A percentile compares a stretch with the other conserved stretches of the same genome.
phyloP scores from a whole-genome alignment of 2,113 vertebrate genomes.

The Camelus bactrianus region DNA sequence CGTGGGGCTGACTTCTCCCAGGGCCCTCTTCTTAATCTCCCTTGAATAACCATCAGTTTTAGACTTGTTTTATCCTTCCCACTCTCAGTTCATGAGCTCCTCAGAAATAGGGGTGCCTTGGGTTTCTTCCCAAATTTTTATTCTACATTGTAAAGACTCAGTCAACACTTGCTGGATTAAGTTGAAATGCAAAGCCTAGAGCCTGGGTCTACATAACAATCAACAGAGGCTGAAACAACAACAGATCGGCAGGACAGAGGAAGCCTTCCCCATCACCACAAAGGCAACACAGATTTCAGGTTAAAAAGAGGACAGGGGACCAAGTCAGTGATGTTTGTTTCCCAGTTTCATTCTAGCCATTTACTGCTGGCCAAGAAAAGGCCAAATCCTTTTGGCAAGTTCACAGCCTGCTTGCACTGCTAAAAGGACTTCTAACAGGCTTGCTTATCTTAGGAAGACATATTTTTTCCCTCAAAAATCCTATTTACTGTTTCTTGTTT shows the following conservation, averaged over 20 bases:
- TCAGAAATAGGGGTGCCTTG: neutral
- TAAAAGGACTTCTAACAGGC: neutral
- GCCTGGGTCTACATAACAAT: neutral
- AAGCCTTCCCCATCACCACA: neutral
- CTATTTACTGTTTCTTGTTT: conserved; percentile 25
- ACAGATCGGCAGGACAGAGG: neutral
- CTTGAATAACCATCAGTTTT: neutral
- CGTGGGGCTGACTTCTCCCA: neutral
- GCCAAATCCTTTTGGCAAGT: neutral
- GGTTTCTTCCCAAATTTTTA: neutral
- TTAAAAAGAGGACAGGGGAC: neutral
- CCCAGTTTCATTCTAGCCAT: neutral
- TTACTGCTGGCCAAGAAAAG: conserved; percentile 14
- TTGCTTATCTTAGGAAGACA: neutral
- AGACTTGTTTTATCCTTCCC: neutral
- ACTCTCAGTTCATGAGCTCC: neutral
- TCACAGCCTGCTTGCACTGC: neutral
- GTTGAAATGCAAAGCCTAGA: neutral
- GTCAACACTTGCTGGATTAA: conserved; percentile 41
- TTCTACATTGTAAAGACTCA: neutral
- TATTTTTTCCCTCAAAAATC: neutral
- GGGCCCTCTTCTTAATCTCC: neutral
- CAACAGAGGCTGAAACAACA: neutral
- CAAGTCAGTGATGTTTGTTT: neutral
- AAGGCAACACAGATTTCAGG: neutral